Evolutionary conservation across 2,888 invertebrate genomes (phyloP).

Genomic region (Cylloceria caligata): DNA sequence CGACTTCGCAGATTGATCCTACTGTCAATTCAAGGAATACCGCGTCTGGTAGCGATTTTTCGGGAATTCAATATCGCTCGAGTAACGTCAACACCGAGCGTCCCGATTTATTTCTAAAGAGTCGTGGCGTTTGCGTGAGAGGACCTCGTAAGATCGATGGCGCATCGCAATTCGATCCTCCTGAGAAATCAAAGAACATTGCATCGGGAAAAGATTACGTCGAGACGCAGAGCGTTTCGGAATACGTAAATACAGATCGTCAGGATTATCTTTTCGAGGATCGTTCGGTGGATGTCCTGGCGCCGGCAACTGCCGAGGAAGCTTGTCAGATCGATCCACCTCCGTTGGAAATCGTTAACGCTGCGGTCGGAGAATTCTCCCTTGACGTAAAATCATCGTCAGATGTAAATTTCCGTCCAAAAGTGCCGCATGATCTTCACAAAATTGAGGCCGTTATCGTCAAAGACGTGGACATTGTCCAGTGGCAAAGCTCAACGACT

Average conservation of each 20-base stretch:
- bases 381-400: not conserved
- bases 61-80: constrained; percentile 39
- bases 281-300: constrained; percentile 54
- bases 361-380: constrained; percentile 16
- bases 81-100: constrained; percentile 41
- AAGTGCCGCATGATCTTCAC: not conserved
- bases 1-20: constrained; percentile 27
- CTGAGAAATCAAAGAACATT: constrained; percentile 21
- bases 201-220: constrained; percentile 53
- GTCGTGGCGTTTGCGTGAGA: constrained; percentile 51
- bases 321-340: constrained; percentile 42
- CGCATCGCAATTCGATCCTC: constrained; percentile 28
- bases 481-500: constrained; percentile 40
- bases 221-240: constrained; percentile 14
- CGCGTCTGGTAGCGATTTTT: constrained; percentile 59
- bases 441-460: constrained; percentile 38
- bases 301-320: constrained; percentile 37
- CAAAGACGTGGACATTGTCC: constrained; percentile 34
- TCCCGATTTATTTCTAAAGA: constrained; percentile 36
- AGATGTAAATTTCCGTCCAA: not conserved
- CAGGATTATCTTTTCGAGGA: constrained; percentile 62
- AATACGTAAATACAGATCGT: constrained; percentile 58
- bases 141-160: constrained; percentile 45
- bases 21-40: constrained; percentile 42
- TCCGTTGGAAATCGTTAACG: constrained; percentile 23